A percentile compares a stretch with the other conserved stretches of the same genome.
phyloP scores from a whole-genome alignment of 2,797 vertebrate genomes.

The Hypotaenidia okinawae region DNA sequence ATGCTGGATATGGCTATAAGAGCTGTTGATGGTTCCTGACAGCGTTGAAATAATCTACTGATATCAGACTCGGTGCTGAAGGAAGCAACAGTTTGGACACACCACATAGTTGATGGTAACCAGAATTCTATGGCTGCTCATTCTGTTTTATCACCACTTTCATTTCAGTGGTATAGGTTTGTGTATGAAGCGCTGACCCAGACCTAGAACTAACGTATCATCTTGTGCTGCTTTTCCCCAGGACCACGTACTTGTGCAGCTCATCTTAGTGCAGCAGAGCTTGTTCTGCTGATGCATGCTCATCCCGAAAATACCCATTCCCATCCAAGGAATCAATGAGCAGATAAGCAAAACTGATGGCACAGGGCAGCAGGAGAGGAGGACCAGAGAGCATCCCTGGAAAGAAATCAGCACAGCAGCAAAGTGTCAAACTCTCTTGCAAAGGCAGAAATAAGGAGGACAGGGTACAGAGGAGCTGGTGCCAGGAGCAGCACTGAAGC shows the following conservation, averaged over 20 bases:
- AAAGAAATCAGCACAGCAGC: not conserved
- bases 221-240: not conserved
- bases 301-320: not conserved
- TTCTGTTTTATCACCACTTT: fast-evolving
- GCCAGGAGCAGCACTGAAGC: not conserved
- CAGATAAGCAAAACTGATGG: not conserved
- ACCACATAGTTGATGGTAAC: not conserved
- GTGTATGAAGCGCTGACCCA: not conserved
- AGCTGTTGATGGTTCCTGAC: not conserved
- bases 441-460: not conserved
- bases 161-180: not conserved
- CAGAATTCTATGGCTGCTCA: not conserved
- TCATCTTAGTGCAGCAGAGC: not conserved
- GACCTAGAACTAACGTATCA: not conserved
- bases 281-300: no score
- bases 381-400: no score
- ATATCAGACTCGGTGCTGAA: not conserved
- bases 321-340: not conserved
- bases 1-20: not conserved
- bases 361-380: not conserved
- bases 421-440: not conserved
- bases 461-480: not conserved
- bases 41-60: not conserved
- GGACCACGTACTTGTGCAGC: not conserved
- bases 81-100: not conserved